Percentiles rank a stretch among this genome's conserved stretches.
phyloP scores from a whole-genome alignment of 2,888 invertebrate genomes.

The Ypsolopha scabrella region DNA sequence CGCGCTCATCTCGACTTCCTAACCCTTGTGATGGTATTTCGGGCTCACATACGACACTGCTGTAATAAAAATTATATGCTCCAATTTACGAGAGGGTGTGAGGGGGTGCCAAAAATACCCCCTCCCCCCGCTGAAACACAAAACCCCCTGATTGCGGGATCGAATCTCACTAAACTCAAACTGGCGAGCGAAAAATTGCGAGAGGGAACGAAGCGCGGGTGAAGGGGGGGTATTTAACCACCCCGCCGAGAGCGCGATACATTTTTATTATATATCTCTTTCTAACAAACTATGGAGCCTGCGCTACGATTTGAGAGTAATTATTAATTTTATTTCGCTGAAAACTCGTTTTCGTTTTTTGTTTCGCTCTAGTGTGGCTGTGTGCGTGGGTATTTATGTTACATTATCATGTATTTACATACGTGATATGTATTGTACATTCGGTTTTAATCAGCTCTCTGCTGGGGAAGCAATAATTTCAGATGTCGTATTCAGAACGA shows the following conservation, averaged over 20 bases:
- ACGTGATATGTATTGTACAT: background rate
- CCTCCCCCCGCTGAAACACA: constrained; percentile 21
- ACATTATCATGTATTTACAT: background rate
- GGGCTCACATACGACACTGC: constrained; percentile 54
- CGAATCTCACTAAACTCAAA: constrained; percentile 61
- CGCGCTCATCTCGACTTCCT: constrained; percentile 4
- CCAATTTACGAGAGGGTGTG: constrained; percentile 51
- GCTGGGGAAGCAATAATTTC: too few species aligned
- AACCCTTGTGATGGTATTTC: constrained; percentile 15
- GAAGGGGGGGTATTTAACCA: constrained; percentile 10
- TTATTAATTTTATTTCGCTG: constrained; percentile 47
- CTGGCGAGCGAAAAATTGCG: constrained; percentile 49
- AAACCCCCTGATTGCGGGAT: constrained; percentile 59
- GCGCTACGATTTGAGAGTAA: constrained; percentile 39
- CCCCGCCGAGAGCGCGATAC: constrained; percentile 43
- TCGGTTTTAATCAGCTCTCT: background rate
- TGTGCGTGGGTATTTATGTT: constrained; percentile 6
- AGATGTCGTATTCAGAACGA: too few species aligned
- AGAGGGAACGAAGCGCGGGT: constrained; percentile 19
- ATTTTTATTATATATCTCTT: constrained; percentile 63
- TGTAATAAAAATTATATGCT: constrained; percentile 71
- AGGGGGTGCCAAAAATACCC: constrained; percentile 45
- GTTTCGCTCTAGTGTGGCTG: constrained; percentile 10
- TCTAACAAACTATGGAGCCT: constrained; percentile 54
- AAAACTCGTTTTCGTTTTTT: constrained; percentile 13